Evolutionary conservation across 2,888 invertebrate species (phyloP).

Genomic region (Malacosoma neustria): DNA sequence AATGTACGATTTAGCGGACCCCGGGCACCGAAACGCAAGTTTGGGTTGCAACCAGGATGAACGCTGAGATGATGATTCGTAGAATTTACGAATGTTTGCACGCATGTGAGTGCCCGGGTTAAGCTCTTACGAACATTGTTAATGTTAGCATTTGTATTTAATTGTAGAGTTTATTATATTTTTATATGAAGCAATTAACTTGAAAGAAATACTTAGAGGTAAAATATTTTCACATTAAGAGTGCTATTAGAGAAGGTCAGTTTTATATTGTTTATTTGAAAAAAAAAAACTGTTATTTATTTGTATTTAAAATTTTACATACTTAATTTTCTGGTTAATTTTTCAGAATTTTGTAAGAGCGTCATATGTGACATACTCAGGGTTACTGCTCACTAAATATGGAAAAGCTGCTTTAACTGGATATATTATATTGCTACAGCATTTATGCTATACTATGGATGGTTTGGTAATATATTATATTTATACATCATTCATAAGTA

Average conservation of each 20-base stretch:
- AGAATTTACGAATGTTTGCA: too few species aligned
- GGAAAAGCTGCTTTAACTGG: constrained; percentile 43
- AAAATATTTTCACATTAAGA: constrained; percentile 1
- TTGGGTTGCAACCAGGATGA: too few species aligned
- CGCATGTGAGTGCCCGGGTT: too few species aligned
- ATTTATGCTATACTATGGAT: constrained; percentile 48
- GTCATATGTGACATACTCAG: constrained; percentile 60
- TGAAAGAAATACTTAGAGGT: too few species aligned
- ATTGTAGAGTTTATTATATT: too few species aligned
- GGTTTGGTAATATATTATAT: constrained; percentile 42
- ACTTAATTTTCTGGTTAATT: constrained; percentile 10
- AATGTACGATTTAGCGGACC: too few species aligned
- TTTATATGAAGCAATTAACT: too few species aligned
- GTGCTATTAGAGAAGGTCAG: not conserved
- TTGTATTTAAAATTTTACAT: not conserved
- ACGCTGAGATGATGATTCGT: too few species aligned
- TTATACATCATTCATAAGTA: not conserved
- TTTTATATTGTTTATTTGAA: not conserved
- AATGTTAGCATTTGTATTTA: too few species aligned
- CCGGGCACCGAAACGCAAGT: too few species aligned
- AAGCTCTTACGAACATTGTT: too few species aligned
- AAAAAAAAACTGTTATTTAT: not conserved
- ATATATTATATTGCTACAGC: constrained; percentile 46
- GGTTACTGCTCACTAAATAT: constrained; percentile 44
- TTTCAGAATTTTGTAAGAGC: constrained; percentile 50